Conservation (phyloP, 2,113 vertebrate species). For the Equus quagga region DNA sequence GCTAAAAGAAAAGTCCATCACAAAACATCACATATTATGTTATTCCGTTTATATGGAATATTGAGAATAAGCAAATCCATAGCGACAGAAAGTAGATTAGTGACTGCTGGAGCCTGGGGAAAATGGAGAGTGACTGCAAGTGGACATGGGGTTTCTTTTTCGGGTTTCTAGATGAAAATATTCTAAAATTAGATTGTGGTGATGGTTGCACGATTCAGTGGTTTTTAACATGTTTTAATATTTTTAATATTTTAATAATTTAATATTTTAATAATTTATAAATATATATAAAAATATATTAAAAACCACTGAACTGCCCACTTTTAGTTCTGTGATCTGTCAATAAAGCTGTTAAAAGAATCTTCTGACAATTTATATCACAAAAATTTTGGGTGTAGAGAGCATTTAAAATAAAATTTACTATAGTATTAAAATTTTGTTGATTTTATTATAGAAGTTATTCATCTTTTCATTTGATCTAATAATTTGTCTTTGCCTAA, state of each 20-base stretch:
- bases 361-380: neutral
- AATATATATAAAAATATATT: too few relatives aligned
- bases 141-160: neutral
- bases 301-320: neutral
- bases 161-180: neutral
- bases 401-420: slow-evolving; percentile 1
- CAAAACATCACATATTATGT: neutral
- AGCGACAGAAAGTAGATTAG: neutral
- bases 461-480: slow-evolving; percentile 12
- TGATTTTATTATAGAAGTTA: neutral
- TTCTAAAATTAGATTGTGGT: slow-evolving; percentile 5
- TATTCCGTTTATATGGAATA: neutral
- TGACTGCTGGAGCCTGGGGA: neutral
- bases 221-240: too few relatives aligned
- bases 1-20: neutral
- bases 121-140: neutral
- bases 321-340: neutral
- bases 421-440: neutral
- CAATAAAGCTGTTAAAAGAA: neutral
- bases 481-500: slow-evolving; percentile 22
- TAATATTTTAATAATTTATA: too few relatives aligned
- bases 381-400: too few relatives aligned
- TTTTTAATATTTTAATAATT: too few relatives aligned
- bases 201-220: neutral
- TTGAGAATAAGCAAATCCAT: neutral